These are phyloP conservation scores for Eupsittula cactorum DNA, from an alignment of 2,113 vertebrate species.

Conservation along the genomic window DNA sequence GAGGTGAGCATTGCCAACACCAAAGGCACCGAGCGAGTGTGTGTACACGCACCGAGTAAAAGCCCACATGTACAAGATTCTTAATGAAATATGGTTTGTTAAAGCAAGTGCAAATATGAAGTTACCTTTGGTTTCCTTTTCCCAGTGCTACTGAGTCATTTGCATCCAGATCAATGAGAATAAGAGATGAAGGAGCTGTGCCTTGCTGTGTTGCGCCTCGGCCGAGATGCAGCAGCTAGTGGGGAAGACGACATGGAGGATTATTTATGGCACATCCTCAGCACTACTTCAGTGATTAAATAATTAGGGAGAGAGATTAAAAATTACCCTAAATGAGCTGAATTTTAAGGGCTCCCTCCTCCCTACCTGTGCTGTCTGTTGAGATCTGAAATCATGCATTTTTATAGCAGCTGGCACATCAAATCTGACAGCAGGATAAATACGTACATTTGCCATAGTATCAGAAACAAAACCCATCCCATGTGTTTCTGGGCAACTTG, in stretches of 20 bases:
- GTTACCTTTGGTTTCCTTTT: neutral
- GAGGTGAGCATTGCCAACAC: neutral
- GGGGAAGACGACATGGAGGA: neutral
- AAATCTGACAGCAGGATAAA: neutral
- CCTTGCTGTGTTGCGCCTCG: neutral
- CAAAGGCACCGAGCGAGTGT: accelerated
- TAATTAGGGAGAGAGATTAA: constrained; percentile 55
- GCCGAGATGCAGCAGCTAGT: neutral
- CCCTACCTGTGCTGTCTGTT: neutral
- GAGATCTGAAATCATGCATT: neutral
- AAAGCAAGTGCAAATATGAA: neutral
- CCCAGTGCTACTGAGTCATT: neutral
- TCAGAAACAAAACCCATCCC: neutral
- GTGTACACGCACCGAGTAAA: accelerated
- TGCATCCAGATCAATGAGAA: constrained; percentile 43
- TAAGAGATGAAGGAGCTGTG: constrained; percentile 52
- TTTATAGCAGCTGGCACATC: neutral
- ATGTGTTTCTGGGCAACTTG: neutral
- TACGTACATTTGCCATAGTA: neutral
- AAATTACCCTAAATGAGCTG: constrained; percentile 19
- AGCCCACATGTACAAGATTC: neutral
- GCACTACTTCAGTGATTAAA: constrained; percentile 43
- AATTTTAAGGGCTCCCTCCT: constrained; percentile 26
- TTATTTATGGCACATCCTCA: constrained; percentile 32
- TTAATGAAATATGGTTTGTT: neutral